A percentile compares a stretch with the other conserved stretches of the same genome.
phyloP scores from a whole-genome alignment of 2,797 vertebrate genomes.

The Sardinella longiceps region DNA sequence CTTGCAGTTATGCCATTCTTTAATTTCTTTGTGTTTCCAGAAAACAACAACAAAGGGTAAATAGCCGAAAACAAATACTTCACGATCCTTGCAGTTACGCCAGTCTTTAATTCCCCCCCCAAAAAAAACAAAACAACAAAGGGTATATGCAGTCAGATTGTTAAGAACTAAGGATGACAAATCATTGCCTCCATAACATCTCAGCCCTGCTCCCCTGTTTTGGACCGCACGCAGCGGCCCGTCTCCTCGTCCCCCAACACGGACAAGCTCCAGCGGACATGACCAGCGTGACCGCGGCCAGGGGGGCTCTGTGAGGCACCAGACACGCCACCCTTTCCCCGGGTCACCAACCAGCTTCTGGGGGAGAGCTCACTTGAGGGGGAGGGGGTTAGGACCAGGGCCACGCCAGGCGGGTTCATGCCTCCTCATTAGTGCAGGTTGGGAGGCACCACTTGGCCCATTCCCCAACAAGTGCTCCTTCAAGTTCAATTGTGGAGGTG shows the following conservation, averaged over 20 bases:
- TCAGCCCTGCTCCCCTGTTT: background rate
- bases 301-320: background rate
- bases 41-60: too few relatives aligned
- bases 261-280: background rate
- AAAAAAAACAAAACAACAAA: too few relatives aligned
- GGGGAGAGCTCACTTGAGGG: background rate
- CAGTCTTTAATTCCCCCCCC: too few relatives aligned
- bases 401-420: slow-evolving; percentile 31
- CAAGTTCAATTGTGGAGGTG: background rate
- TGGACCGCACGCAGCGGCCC: background rate
- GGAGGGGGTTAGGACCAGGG: slow-evolving; percentile 27
- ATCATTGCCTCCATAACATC: background rate
- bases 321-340: slow-evolving; percentile 53
- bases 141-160: background rate
- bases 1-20: background rate
- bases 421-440: slow-evolving; percentile 31
- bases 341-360: slow-evolving; percentile 53
- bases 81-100: too few relatives aligned
- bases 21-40: too few relatives aligned
- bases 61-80: too few relatives aligned
- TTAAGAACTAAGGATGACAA: background rate
- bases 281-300: too few relatives aligned
- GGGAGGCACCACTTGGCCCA: background rate
- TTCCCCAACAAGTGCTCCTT: background rate
- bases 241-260: background rate